Evolutionary conservation across 2,113 vertebrate genomes (phyloP).

Genomic region (Junco hyemalis): DNA sequence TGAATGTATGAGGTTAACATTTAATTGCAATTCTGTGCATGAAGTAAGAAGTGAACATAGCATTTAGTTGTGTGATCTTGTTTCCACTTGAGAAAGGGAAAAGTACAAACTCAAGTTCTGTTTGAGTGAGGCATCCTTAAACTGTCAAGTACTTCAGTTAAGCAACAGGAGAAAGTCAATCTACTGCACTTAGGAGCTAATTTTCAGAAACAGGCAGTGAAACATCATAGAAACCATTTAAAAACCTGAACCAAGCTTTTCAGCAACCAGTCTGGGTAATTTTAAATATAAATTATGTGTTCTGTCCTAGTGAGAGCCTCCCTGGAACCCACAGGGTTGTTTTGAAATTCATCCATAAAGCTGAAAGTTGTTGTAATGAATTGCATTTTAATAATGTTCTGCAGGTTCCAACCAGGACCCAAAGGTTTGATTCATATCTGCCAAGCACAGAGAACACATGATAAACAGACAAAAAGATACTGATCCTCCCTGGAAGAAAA

Average conservation of each 20-base stretch:
- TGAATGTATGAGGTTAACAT: background rate
- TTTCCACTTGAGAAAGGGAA: conserved; percentile 1
- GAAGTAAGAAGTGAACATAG: background rate
- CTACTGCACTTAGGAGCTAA: background rate
- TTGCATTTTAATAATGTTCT: background rate
- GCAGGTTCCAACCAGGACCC: background rate
- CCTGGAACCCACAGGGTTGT: background rate
- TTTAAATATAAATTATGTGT: background rate
- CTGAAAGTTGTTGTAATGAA: background rate
- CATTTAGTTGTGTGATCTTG: background rate
- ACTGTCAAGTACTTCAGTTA: background rate
- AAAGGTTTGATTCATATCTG: background rate
- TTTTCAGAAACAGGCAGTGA: background rate
- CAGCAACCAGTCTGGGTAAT: background rate
- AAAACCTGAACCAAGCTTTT: background rate
- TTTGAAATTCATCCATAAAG: background rate
- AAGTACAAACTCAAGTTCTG: background rate
- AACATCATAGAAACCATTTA: background rate
- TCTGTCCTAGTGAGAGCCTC: background rate
- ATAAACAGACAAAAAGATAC: background rate
- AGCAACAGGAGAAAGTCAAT: background rate
- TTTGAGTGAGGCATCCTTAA: background rate
- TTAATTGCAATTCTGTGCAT: background rate
- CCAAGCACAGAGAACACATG: background rate
- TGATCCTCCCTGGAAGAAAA: background rate